Percentiles rank a stretch among this genome's conserved stretches.
Evolutionary conservation across 2,888 invertebrate species (phyloP).

Genomic region (Steinernema scapterisci): DNA sequence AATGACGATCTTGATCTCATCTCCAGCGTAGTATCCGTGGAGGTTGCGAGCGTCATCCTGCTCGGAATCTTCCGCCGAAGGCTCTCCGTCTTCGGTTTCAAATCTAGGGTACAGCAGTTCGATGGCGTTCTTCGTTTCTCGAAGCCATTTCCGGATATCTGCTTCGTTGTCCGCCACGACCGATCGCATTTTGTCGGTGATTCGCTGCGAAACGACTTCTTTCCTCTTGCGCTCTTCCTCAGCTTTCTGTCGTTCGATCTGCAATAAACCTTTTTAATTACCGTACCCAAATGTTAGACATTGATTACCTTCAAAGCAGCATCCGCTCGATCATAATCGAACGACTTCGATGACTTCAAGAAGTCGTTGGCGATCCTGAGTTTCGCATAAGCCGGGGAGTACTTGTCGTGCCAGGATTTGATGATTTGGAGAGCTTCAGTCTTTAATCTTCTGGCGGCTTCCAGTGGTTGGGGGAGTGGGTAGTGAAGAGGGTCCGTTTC

Average conservation of each 20-base stretch:
- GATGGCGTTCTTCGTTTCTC: slow-evolving; percentile 40
- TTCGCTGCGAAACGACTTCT: slow-evolving; percentile 35
- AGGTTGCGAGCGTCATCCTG: slow-evolving; percentile 35
- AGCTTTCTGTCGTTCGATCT: slow-evolving; percentile 46
- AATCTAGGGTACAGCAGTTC: slow-evolving; percentile 45
- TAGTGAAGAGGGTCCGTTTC: slow-evolving; percentile 55
- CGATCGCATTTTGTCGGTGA: slow-evolving; percentile 37
- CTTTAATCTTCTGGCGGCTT: slow-evolving; percentile 50
- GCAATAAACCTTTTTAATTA: neutral
- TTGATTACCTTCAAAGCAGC: slow-evolving; percentile 41
- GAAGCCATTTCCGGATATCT: slow-evolving; percentile 44
- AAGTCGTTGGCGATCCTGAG: slow-evolving; percentile 46
- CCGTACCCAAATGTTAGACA: neutral
- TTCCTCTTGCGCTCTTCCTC: slow-evolving; percentile 37
- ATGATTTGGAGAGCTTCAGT: slow-evolving; percentile 46
- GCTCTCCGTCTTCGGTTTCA: slow-evolving; percentile 29
- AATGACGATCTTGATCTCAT: neutral
- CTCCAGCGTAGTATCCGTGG: slow-evolving; percentile 13
- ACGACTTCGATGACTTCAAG: slow-evolving; percentile 46
- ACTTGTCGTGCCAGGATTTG: slow-evolving; percentile 55
- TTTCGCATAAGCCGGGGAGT: slow-evolving; percentile 44
- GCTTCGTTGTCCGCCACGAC: slow-evolving; percentile 35
- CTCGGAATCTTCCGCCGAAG: slow-evolving; percentile 40
- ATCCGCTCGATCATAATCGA: slow-evolving; percentile 46
- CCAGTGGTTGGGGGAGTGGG: slow-evolving; percentile 54